Base-by-base conservation (phyloP, 1,140 invertebrate species). In the Arctopsyche grandis region DNA sequence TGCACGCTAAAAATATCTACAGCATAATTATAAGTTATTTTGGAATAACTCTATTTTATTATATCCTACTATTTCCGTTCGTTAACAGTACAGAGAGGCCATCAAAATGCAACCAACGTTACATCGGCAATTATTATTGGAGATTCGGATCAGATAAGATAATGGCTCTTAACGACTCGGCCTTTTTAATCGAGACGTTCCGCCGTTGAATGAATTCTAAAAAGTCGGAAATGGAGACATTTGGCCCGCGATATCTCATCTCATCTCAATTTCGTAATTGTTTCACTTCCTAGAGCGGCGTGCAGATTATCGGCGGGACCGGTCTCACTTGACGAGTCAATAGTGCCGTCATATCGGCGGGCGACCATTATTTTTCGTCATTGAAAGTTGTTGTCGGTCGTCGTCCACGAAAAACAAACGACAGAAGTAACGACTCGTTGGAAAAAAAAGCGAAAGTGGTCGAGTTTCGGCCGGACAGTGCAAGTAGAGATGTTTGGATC, bases 371-470 rank as follows among this genome's bases (percentile, higher is more conserved):
- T 66, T 66, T 66, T 66, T 66, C 63, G 24, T 66, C 63, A 66
- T 66, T 66, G 63, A 66, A 66, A 66, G 63, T 66, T 66, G 63
- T 66, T 22, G 63, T 66, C 24, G 63, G 63, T 60, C 21, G 58
- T 12, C 16, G 10, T 52, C 16, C 3, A 5, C 16, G 21, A 66
- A 66, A 66, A 66, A 66, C 63, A 66, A 66, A 66, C 63, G 63
- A 66, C 63, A 66, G 24, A 24, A 66, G 24, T 26, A 66, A 26
- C 63, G 63, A n/a, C 5, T 60, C 58, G 9, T 12, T 10, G 21
- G 24, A 66, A 66, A 66, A 66, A 66, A 66, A 66, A 66, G 63
- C 63, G 63, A 66, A 66, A 66, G 63, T 66, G 63, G 63, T 66
- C 63, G 22, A 9, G 63, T 26, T 22, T 19, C 22, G 63, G 56